A percentile compares a stretch with the other conserved stretches of the same genome.
These are phyloP conservation scores for Poecilia velifera DNA, from an alignment of 2,797 vertebrate species.

Conservation along the genomic window DNA sequence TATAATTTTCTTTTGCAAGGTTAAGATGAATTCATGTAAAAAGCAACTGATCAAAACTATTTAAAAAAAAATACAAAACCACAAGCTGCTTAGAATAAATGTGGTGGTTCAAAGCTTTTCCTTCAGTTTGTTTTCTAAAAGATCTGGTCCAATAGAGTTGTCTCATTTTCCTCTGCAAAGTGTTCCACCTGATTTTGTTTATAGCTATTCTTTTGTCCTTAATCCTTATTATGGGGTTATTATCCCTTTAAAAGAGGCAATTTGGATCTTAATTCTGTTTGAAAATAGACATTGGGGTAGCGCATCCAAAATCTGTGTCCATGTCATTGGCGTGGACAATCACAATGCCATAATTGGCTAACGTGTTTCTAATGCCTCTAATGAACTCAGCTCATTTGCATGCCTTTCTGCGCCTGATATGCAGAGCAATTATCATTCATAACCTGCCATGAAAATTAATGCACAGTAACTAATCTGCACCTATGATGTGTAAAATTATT, in stretches of 20 bases:
- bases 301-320: constrained; percentile 56
- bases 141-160: background rate
- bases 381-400: constrained; percentile 75
- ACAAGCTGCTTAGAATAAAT: background rate
- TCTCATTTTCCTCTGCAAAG: background rate
- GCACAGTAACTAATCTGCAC: constrained; percentile 68
- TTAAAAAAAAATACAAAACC: background rate
- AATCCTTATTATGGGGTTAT: constrained; percentile 27
- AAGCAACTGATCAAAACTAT: background rate
- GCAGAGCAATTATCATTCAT: constrained; percentile 67
- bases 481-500: constrained; percentile 62
- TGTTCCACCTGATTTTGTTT: constrained; percentile 18
- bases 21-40: background rate
- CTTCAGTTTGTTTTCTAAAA: background rate
- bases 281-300: constrained; percentile 40
- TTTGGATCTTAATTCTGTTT: constrained; percentile 50
- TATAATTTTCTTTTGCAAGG: background rate
- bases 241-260: constrained; percentile 46
- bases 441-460: constrained; percentile 70
- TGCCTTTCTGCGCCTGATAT: constrained; percentile 65
- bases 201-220: constrained; percentile 17
- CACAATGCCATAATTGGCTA: constrained; percentile 66
- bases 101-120: background rate
- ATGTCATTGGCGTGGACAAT: constrained; percentile 60
- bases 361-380: constrained; percentile 66